phyloP scores from a whole-genome alignment of 2,888 invertebrate species.

The Neoaliturus tenellus region DNA sequence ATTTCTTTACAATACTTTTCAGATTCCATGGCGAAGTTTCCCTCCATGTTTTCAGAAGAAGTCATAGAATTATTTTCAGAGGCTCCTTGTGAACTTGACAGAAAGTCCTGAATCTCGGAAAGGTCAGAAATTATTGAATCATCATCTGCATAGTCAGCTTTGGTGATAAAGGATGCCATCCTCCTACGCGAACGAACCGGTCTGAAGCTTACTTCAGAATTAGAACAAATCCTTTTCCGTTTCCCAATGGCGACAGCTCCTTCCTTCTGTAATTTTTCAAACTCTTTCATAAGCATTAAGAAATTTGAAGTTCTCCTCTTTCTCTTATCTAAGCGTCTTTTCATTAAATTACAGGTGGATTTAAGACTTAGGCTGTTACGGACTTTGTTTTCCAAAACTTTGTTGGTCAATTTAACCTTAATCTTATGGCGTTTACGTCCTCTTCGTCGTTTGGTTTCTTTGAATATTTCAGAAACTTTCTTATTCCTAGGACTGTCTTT shows the following conservation, averaged over 20 bases:
- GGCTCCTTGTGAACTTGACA: neutral
- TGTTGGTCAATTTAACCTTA: neutral
- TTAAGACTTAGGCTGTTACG: neutral
- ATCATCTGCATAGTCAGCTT: slow-evolving; percentile 2
- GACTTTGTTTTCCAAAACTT: neutral
- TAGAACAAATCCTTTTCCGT: slow-evolving; percentile 9
- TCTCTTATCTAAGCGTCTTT: slow-evolving; percentile 10
- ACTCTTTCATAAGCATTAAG: slow-evolving; percentile 46
- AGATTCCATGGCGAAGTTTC: neutral
- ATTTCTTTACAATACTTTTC: neutral
- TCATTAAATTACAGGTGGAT: neutral
- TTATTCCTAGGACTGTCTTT: neutral
- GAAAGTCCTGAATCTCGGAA: neutral
- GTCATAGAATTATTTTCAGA: neutral
- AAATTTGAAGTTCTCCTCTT: slow-evolving; percentile 43
- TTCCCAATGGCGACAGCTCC: slow-evolving; percentile 43
- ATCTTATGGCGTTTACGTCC: slow-evolving; percentile 9
- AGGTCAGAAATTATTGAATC: slow-evolving; percentile 5
- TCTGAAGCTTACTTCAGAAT: neutral
- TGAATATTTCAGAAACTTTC: slow-evolving; percentile 41
- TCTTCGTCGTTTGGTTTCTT: slow-evolving; percentile 24
- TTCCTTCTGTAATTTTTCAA: slow-evolving; percentile 44
- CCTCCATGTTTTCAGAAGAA: neutral
- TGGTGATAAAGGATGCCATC: neutral
- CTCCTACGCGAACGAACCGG: neutral